Evolutionary conservation across 2,113 vertebrate genomes (phyloP).

Genomic region (Nerophis lumbriciformis): DNA sequence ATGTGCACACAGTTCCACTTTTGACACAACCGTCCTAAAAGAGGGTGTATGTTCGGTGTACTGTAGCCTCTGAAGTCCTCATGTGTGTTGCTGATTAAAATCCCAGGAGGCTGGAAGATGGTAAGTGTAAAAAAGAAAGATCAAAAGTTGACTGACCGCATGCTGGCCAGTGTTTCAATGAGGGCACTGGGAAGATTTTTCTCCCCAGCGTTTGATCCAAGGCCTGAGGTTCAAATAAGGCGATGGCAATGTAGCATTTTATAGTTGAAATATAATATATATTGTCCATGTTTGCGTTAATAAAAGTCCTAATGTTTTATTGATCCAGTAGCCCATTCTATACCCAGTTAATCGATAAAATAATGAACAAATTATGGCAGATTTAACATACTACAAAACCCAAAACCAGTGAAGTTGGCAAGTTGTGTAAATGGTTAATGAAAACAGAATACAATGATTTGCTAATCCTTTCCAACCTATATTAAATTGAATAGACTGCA

Average conservation of each 20-base stretch:
- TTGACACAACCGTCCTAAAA: background rate
- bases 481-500: too few species aligned
- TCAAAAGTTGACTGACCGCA: conserved; percentile 14
- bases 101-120: conserved; percentile 5
- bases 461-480: too few species aligned
- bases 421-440: too few species aligned
- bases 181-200: conserved; percentile 5
- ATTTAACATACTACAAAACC: too few species aligned
- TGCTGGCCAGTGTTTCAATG: conserved; percentile 38
- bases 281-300: background rate
- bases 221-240: conserved; percentile 3
- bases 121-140: conserved; percentile 23
- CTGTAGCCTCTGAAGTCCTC: conserved; percentile 7
- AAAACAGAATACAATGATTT: too few species aligned
- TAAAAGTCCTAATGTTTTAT: too few species aligned
- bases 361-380: too few species aligned
- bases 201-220: conserved; percentile 19
- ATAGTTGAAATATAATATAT: conserved; percentile 2
- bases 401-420: too few species aligned
- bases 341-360: too few species aligned
- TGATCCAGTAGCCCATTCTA: too few species aligned
- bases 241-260: background rate
- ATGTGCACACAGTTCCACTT: too few species aligned
- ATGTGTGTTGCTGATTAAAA: conserved; percentile 8
- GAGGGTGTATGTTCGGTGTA: background rate